Evolutionary conservation across 2,797 vertebrate species (phyloP).

Genomic region (Knipowitschia caucasica): DNA sequence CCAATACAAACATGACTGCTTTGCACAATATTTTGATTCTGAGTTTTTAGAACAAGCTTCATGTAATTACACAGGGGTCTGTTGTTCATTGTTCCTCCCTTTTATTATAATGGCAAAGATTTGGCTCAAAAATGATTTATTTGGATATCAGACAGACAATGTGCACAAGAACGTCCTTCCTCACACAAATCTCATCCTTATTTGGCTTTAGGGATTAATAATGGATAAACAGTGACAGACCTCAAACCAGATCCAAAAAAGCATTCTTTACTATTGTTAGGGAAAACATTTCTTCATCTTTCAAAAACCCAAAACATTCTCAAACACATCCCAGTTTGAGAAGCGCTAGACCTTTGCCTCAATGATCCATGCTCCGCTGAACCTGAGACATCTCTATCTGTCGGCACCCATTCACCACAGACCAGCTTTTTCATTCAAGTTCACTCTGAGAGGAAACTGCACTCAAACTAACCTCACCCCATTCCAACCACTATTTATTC

Average conservation of each 20-base stretch:
- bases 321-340: slow-evolving; percentile 1
- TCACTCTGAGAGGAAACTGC: slow-evolving; percentile 60
- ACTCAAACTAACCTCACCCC: slow-evolving; percentile 49
- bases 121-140: slow-evolving; percentile 32
- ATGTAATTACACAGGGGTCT: slow-evolving; percentile 29
- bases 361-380: slow-evolving; percentile 48
- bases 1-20: slow-evolving; percentile 32
- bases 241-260: neutral
- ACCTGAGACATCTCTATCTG: slow-evolving; percentile 51
- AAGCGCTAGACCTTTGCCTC: slow-evolving; percentile 37
- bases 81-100: slow-evolving; percentile 22
- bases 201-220: neutral
- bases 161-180: slow-evolving; percentile 34
- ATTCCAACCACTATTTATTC: slow-evolving; percentile 62
- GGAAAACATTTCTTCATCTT: no score
- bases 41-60: slow-evolving; percentile 8
- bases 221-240: neutral
- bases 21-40: slow-evolving; percentile 18
- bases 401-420: slow-evolving; percentile 42
- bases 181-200: slow-evolving; percentile 19
- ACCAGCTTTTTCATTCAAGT: slow-evolving; percentile 40
- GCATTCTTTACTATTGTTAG: no score
- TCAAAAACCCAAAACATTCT: neutral
- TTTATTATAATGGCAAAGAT: slow-evolving; percentile 27
- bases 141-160: slow-evolving; percentile 38